Conservation (phyloP, 2,797 vertebrate genomes). For the Neoniphon sammara region DNA sequence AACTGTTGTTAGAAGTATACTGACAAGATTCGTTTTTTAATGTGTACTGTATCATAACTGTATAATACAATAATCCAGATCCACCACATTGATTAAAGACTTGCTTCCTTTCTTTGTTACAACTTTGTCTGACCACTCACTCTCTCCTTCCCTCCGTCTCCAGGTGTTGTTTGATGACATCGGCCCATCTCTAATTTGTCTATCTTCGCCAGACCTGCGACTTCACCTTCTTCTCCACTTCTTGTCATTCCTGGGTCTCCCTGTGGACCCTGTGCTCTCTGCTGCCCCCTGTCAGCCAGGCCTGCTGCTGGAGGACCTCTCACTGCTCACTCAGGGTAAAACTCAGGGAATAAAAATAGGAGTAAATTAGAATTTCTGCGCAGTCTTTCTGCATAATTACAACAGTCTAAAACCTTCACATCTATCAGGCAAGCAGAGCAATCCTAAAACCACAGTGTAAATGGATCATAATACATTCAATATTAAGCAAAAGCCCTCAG, state of each 20-base stretch:
- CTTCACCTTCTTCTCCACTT: slow-evolving; percentile 86
- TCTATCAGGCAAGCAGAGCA: no score
- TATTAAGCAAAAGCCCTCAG: neutral
- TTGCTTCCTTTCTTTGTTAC: neutral
- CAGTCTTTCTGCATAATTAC: no score
- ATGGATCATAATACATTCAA: neutral
- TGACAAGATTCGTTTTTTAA: no score
- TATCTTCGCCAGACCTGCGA: slow-evolving; percentile 83
- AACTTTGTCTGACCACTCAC: slow-evolving; percentile 17
- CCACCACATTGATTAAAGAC: no score
- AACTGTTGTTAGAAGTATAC: no score
- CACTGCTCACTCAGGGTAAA: slow-evolving; percentile 83
- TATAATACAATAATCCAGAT: no score
- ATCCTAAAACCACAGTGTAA: no score
- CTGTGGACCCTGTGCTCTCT: slow-evolving; percentile 75
- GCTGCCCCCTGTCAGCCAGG: slow-evolving; percentile 77
- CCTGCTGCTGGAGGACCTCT: slow-evolving; percentile 86
- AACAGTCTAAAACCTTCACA: no score
- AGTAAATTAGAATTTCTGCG: no score
- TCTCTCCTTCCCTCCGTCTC: neutral
- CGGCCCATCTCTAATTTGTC: slow-evolving; percentile 88
- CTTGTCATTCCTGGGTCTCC: slow-evolving; percentile 92
- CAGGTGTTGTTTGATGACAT: slow-evolving; percentile 97
- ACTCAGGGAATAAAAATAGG: no score
- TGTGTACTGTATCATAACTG: no score